Conservation (phyloP, 1,140 invertebrate genomes). For the Polypedilum vanderplanki region DNA sequence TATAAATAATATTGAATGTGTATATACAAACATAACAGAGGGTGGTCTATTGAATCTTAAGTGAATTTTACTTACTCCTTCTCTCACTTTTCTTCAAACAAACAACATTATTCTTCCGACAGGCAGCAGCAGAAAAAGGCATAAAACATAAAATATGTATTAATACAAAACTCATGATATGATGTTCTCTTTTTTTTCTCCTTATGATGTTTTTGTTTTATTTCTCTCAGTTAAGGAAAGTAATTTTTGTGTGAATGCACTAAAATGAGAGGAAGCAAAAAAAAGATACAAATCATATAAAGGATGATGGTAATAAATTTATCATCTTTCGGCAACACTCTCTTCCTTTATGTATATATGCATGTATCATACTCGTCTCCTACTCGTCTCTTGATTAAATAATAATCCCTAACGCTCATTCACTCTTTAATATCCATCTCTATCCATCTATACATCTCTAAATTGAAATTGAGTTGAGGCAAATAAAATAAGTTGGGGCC, state of each 20-base stretch:
- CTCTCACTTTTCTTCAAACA: conserved; percentile 13
- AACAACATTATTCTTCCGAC: conserved; percentile 26
- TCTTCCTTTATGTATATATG: too few species aligned
- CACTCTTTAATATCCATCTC: neutral
- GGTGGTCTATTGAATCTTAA: conserved; percentile 24
- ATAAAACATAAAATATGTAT: conserved; percentile 27
- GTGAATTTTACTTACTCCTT: conserved; percentile 20
- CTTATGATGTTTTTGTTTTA: neutral
- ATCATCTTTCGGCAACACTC: neutral
- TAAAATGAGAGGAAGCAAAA: neutral
- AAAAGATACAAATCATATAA: conserved; percentile 12
- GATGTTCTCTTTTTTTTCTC: neutral
- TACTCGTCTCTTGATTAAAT: conserved; percentile 4
- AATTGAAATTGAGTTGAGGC: conserved; percentile 6
- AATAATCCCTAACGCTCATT: conserved; percentile 11
- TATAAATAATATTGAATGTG: neutral
- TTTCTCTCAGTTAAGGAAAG: neutral
- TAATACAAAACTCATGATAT: neutral
- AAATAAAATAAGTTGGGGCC: conserved; percentile 10
- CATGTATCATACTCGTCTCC: neutral
- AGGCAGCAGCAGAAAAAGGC: neutral
- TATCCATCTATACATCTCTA: conserved; percentile 11
- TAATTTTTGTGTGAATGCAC: neutral
- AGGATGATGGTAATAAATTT: conserved; percentile 26
- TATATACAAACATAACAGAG: conserved; percentile 17